Percentiles rank a stretch among this genome's conserved stretches.
Conservation (phyloP, 2,113 vertebrate genomes). For the Nematolebias whitei region DNA sequence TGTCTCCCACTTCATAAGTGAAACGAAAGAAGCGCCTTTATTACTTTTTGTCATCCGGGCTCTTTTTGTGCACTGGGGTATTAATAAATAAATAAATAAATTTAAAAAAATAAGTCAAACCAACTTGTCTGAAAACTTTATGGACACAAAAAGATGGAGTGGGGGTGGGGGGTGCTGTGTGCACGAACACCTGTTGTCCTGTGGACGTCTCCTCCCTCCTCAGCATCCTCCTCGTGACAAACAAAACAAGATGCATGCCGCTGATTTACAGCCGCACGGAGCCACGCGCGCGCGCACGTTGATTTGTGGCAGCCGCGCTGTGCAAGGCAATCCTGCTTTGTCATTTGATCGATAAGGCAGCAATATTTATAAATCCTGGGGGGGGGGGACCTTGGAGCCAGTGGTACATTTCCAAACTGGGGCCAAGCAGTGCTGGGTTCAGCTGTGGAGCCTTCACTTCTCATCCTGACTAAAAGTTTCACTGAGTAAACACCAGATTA, state of each 20-base stretch:
- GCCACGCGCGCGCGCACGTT: slow-evolving; percentile 16
- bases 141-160: background rate
- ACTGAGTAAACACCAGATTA: background rate
- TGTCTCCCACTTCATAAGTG: slow-evolving; percentile 71
- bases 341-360: slow-evolving; percentile 69
- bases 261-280: slow-evolving; percentile 24
- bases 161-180: background rate
- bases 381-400: slow-evolving; percentile 42
- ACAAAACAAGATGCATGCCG: slow-evolving; percentile 4
- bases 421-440: slow-evolving; percentile 8
- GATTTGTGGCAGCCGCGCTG: slow-evolving; percentile 53
- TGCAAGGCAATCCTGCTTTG: slow-evolving; percentile 54
- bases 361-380: slow-evolving; percentile 66
- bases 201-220: slow-evolving; percentile 8
- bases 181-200: slow-evolving; percentile 65
- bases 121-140: slow-evolving; percentile 2
- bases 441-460: slow-evolving; percentile 21
- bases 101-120: background rate
- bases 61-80: slow-evolving; percentile 14
- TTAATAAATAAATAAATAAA: background rate
- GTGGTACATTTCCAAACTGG: slow-evolving; percentile 40
- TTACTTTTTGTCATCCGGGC: slow-evolving; percentile 46
- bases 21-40: slow-evolving; percentile 71
- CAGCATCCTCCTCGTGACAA: slow-evolving; percentile 10
- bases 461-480: background rate